Conservation (phyloP, 2,888 invertebrate genomes). For the Orthosia cruda region DNA sequence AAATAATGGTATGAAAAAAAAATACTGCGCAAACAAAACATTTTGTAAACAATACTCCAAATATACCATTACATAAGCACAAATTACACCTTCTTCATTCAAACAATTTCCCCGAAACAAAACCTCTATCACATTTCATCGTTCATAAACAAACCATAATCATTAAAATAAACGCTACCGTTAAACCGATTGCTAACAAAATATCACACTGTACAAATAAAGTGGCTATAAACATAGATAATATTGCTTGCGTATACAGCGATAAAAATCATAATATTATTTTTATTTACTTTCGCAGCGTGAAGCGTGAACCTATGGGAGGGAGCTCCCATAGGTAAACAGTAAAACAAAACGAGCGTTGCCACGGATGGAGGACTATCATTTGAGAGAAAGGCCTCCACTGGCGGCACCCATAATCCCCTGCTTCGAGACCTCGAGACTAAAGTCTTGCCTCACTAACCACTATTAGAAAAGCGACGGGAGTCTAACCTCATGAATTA, state of each 20-base stretch:
- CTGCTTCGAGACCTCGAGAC: constrained; percentile 64
- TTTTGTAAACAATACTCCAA: background rate
- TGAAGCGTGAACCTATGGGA: no score
- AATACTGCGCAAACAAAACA: background rate
- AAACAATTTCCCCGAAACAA: constrained; percentile 27
- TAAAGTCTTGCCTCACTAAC: constrained; percentile 76
- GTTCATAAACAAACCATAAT: constrained; percentile 62
- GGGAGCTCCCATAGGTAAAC: constrained; percentile 62
- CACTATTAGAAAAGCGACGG: constrained; percentile 78
- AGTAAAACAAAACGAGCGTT: constrained; percentile 64
- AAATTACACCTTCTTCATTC: constrained; percentile 21
- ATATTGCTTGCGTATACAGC: constrained; percentile 60
- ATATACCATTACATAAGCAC: background rate
- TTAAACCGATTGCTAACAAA: constrained; percentile 63
- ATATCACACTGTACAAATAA: constrained; percentile 62
- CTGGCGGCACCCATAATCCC: constrained; percentile 66
- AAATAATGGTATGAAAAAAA: background rate
- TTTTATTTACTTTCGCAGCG: constrained; percentile 72
- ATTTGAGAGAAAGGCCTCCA: constrained; percentile 46
- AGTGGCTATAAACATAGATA: constrained; percentile 63
- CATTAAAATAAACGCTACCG: constrained; percentile 61
- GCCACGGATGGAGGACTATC: constrained; percentile 29
- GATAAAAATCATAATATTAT: constrained; percentile 71
- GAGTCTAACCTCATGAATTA: constrained; percentile 78
- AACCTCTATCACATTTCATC: constrained; percentile 43